phyloP scores from a whole-genome alignment of 2,113 vertebrate genomes.

The Motacilla tschutschensis region DNA sequence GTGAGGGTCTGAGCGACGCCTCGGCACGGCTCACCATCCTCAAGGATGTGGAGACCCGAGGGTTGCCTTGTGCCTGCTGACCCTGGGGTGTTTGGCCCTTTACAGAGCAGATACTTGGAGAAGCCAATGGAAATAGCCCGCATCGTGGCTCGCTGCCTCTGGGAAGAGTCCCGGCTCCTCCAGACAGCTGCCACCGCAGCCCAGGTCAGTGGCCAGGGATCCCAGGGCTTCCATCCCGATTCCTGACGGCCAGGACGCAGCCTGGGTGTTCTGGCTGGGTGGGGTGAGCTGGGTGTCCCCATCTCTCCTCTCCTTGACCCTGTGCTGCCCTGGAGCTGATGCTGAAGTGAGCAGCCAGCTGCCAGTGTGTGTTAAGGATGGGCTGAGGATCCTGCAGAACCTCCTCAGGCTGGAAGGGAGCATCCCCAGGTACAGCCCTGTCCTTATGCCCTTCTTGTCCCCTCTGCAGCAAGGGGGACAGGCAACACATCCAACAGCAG shows the following conservation, averaged over 20 bases:
- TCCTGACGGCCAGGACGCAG: neutral
- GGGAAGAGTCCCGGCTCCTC: constrained; percentile 92
- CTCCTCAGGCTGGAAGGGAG: neutral
- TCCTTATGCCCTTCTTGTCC: neutral
- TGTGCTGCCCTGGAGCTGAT: neutral
- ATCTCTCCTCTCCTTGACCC: neutral
- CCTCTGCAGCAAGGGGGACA: constrained; percentile 85
- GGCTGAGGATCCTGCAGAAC: neutral
- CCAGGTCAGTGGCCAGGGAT: constrained; percentile 73
- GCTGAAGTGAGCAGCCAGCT: neutral
- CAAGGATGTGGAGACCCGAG: rapidly evolving
- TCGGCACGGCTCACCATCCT: neutral
- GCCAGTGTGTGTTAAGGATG: neutral
- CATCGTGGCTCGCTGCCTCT: constrained; percentile 93
- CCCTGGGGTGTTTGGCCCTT: neutral
- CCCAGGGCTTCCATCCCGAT: neutral
- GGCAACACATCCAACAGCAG: constrained; percentile 88
- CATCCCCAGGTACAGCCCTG: neutral
- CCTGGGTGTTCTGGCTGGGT: neutral
- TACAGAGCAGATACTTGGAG: constrained; percentile 93
- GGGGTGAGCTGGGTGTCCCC: neutral
- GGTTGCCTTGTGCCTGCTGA: neutral
- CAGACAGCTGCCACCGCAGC: constrained; percentile 90
- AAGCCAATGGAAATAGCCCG: constrained; percentile 97
- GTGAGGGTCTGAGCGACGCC: rapidly evolving